Percentiles rank a stretch among this genome's conserved stretches.
Evolutionary conservation across 2,888 invertebrate genomes (phyloP).

Genomic region (Piscicola geometra): DNA sequence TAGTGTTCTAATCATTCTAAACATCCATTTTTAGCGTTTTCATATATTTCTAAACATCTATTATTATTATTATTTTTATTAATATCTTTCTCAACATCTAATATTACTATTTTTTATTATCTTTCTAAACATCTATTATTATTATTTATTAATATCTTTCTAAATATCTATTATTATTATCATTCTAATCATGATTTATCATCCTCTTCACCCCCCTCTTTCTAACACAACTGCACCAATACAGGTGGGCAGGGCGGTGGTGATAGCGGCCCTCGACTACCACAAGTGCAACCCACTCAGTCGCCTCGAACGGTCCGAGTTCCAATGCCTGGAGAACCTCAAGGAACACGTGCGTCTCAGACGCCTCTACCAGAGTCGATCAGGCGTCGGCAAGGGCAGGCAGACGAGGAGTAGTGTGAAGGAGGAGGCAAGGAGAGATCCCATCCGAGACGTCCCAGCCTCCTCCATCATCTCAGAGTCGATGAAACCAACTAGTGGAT

Average conservation of each 20-base stretch:
- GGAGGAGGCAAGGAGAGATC: not conserved
- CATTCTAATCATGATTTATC: too few species aligned
- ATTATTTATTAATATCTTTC: not conserved
- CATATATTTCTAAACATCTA: not conserved
- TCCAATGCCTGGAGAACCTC: conserved; percentile 49
- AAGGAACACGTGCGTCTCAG: conserved; percentile 51
- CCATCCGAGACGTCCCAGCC: not conserved
- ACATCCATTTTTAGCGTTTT: not conserved
- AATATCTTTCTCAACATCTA: not conserved
- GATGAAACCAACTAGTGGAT: too few species aligned
- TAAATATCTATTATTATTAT: not conserved
- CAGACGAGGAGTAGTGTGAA: not conserved
- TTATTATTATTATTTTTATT: conserved; percentile 4
- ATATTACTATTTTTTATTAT: too few species aligned
- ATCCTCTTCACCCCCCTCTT: too few species aligned
- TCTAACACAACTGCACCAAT: not conserved
- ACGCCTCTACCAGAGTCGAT: conserved; percentile 48
- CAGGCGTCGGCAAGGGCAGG: not conserved
- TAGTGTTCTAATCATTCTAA: not conserved
- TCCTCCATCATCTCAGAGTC: not conserved
- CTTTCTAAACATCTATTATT: too few species aligned
- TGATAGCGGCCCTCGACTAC: conserved; percentile 77
- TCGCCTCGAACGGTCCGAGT: conserved; percentile 70
- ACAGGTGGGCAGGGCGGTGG: conserved; percentile 76
- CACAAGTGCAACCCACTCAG: conserved; percentile 76